phyloP scores from a whole-genome alignment of 2,113 vertebrate species.

The Carlito syrichta region DNA sequence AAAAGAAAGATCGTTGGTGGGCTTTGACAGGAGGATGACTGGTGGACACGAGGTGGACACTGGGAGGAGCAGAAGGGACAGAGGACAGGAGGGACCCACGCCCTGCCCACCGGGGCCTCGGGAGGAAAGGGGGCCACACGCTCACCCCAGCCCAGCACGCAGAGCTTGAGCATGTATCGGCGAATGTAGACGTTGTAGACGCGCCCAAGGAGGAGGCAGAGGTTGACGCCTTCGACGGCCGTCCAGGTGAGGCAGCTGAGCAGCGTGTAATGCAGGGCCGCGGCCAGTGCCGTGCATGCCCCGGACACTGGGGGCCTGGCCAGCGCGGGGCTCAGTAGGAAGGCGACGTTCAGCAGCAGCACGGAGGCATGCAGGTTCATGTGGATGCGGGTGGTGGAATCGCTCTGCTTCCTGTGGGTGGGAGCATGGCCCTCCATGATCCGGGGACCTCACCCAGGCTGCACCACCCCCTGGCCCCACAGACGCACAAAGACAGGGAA shows the following conservation, averaged over 20 bases:
- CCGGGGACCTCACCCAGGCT: background rate
- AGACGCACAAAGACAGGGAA: background rate
- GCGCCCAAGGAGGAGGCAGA: constrained; percentile 74
- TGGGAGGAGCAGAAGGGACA: background rate
- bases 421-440: background rate
- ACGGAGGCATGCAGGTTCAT: constrained; percentile 61
- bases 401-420: constrained; percentile 48
- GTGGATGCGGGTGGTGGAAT: constrained; percentile 68
- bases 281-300: background rate
- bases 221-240: constrained; percentile 80
- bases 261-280: constrained; percentile 65
- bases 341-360: constrained; percentile 69
- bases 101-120: background rate
- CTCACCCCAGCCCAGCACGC: constrained; percentile 78
- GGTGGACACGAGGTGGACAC: background rate
- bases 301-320: accelerated
- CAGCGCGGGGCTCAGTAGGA: constrained; percentile 58
- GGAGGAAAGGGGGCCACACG: background rate
- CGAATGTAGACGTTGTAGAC: constrained; percentile 76
- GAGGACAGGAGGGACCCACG: background rate
- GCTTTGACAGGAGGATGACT: background rate
- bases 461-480: accelerated
- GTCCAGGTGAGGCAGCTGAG: constrained; percentile 79
- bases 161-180: constrained; percentile 73
- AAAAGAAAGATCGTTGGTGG: too few species aligned